These are phyloP conservation scores for Scelioninae gen. 1 DNA, from an alignment of 2,888 invertebrate genomes.

Conservation along the genomic window DNA sequence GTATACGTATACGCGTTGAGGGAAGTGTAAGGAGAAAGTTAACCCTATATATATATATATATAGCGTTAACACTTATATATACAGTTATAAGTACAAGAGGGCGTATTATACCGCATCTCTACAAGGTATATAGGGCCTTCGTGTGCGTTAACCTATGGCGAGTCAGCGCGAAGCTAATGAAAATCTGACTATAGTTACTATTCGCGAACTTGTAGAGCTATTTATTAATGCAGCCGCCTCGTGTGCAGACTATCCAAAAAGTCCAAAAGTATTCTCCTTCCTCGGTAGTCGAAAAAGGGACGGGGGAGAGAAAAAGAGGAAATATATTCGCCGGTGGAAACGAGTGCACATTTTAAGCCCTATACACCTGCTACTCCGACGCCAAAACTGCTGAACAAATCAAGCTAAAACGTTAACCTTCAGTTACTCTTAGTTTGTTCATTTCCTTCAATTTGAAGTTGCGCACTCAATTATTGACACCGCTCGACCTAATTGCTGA, in stretches of 20 bases:
- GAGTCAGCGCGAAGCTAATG: slow-evolving; percentile 70
- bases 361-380: slow-evolving; percentile 63
- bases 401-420: slow-evolving; percentile 49
- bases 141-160: slow-evolving; percentile 61
- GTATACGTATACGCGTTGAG: slow-evolving; percentile 42
- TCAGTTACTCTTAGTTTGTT: slow-evolving; percentile 44
- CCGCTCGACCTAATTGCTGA: slow-evolving; percentile 48
- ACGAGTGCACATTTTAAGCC: slow-evolving; percentile 64
- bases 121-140: slow-evolving; percentile 20
- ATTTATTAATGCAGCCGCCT: slow-evolving; percentile 73
- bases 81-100: too few relatives aligned
- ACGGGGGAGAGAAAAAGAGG: slow-evolving; percentile 13
- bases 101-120: slow-evolving; percentile 23
- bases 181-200: slow-evolving; percentile 72
- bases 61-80: too few relatives aligned
- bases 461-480: slow-evolving; percentile 49
- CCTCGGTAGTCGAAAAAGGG: slow-evolving; percentile 19
- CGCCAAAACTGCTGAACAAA: slow-evolving; percentile 62
- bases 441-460: slow-evolving; percentile 38
- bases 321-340: slow-evolving; percentile 47
- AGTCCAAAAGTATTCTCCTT: slow-evolving; percentile 71
- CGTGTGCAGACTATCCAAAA: slow-evolving; percentile 70
- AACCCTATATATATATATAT: too few relatives aligned
- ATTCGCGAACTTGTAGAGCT: slow-evolving; percentile 70
- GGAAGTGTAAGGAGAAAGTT: slow-evolving; percentile 50